Percentiles rank a stretch among this genome's conserved stretches.
Evolutionary conservation across 2,888 invertebrate species (phyloP).

Genomic region (Meliscaeva auricollis): DNA sequence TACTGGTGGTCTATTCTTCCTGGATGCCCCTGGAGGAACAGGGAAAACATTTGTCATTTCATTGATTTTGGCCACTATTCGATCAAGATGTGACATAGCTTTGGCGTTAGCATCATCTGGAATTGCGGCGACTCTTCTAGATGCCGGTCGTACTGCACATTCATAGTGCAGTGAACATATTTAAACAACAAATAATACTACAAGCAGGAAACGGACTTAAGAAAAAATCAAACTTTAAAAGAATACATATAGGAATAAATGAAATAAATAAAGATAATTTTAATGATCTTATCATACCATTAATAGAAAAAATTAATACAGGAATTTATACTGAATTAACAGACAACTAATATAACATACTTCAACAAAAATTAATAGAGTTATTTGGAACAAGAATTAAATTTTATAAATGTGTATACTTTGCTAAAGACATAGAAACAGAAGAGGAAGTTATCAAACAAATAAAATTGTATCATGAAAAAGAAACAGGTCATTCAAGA

Average conservation of each 20-base stretch:
- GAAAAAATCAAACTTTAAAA: background rate
- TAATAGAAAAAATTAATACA: background rate
- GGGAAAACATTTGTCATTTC: too few species aligned
- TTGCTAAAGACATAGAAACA: slow-evolving; percentile 22
- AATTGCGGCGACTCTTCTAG: too few species aligned
- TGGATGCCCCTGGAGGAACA: too few species aligned
- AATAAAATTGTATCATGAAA: background rate
- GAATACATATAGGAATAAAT: slow-evolving; percentile 11
- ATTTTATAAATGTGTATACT: slow-evolving; percentile 8
- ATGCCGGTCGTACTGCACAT: too few species aligned
- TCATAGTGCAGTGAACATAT: slow-evolving; percentile 42
- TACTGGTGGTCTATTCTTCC: too few species aligned
- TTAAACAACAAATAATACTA: slow-evolving; percentile 26
- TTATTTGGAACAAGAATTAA: slow-evolving; percentile 31
- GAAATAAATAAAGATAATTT: background rate
- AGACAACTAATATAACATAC: slow-evolving; percentile 1
- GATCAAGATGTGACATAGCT: too few species aligned
- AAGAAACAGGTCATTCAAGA: slow-evolving; percentile 17
- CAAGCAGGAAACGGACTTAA: slow-evolving; percentile 18
- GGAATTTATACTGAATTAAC: slow-evolving; percentile 17
- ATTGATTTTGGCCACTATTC: too few species aligned
- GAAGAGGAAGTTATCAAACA: slow-evolving; percentile 12
- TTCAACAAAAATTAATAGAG: slow-evolving; percentile 40
- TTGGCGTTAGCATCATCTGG: too few species aligned
- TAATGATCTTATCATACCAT: background rate